Evolutionary conservation across 1,140 invertebrate genomes (phyloP), one percentile per base, ranked within the genome.

Genomic region (Goniozus legneri): DNA sequence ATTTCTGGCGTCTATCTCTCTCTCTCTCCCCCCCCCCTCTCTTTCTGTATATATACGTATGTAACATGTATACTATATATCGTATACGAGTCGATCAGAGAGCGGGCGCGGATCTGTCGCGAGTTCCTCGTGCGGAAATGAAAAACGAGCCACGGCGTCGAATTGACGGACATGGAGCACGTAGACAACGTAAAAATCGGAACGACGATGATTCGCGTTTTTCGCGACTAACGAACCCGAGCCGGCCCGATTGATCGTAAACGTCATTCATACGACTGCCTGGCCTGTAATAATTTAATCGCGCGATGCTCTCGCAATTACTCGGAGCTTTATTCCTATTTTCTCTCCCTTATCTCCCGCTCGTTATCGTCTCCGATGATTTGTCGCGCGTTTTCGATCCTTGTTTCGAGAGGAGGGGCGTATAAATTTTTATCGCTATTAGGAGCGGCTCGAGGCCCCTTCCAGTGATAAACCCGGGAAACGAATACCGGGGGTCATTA

Each of bases 151-250:
- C 27, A 21, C 20, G 37, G 48, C 22, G 42, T 36, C 43, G 43
- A 46, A 54, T 50, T 50, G 48, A 52, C 36, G 44, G 44, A 54
- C 49, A 41, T 44, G n/a, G n/a, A n/a, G 49, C 42, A 35, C 33
- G 43, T 43, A 43, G 18, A 22, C 39, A 21, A 46, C 43, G 39
- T 35, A 52, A 47, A 46, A 27, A 47, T 47, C 49, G 49, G 41
- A 34, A 38, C 46, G 38, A 48, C 47, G 53, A 54, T 51, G 27
- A 48, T 36, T 44, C 40, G 37, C 30, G n/a, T n/a, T n/a, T n/a
- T n/a, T n/a, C n/a, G 18, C 42, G 49, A 21, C 51, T 53, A 54
- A 60, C 58, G 46, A 60, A 60, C 44, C 48, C 45, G n/a, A n/a
- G 47, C 48, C 4, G 4, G 54, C 21, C 38, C 43, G 38, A 43